Evolutionary conservation across 2,888 invertebrate species (phyloP).

Genomic region (Theodoxus fluviatilis): DNA sequence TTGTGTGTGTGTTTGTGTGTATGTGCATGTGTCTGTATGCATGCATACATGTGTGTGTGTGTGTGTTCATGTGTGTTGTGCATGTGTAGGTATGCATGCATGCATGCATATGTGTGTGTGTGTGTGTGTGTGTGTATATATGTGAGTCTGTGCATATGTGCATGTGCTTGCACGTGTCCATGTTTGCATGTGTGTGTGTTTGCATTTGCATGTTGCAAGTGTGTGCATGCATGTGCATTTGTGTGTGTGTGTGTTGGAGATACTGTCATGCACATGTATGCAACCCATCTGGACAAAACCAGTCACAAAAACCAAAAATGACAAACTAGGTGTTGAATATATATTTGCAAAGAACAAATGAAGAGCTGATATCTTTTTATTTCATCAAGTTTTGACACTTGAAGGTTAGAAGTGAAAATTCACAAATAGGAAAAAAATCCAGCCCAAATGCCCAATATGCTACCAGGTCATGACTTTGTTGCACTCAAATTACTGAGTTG

Average conservation of each 20-base stretch:
- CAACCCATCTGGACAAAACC: no score
- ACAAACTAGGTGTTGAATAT: no score
- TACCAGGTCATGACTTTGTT: no score
- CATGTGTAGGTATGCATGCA: not conserved
- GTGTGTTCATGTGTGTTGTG: not conserved
- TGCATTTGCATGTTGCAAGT: not conserved
- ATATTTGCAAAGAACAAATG: no score
- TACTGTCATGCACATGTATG: no score
- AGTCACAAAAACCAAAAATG: no score
- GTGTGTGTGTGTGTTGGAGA: not conserved
- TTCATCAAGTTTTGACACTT: no score
- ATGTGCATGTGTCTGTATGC: not conserved
- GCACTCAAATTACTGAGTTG: no score
- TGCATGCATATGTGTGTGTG: not conserved
- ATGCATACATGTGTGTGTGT: not conserved
- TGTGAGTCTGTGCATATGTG: constrained; percentile 13
- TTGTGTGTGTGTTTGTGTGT: not conserved
- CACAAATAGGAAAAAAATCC: no score
- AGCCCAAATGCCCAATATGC: no score
- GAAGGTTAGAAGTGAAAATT: no score
- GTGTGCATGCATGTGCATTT: not conserved
- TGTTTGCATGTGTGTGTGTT: not conserved
- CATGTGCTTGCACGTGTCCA: not conserved
- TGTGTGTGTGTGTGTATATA: constrained; percentile 6
- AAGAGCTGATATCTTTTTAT: no score